Percentiles rank a stretch among this genome's conserved stretches.
These are phyloP conservation scores for Dinoponera quadriceps DNA, from an alignment of 1,140 invertebrate species.

Conservation along the genomic window DNA sequence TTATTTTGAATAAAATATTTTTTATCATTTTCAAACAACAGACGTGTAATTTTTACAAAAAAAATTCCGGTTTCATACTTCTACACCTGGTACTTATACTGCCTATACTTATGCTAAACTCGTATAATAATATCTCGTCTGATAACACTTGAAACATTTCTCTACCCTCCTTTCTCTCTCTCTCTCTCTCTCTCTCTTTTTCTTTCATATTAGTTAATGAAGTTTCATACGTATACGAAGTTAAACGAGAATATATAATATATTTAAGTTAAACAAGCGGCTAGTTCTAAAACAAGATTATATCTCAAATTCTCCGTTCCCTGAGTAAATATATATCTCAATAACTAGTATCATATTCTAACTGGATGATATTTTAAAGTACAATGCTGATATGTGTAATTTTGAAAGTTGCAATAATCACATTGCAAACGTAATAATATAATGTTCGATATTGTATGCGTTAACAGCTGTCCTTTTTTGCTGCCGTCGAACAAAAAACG, in stretches of 20 bases:
- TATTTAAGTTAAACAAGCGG: not conserved
- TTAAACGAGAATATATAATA: not conserved
- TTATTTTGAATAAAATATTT: too few relatives aligned
- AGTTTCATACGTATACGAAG: not conserved
- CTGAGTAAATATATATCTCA: not conserved
- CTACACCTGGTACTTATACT: too few relatives aligned
- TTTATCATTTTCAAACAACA: too few relatives aligned
- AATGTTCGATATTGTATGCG: not conserved
- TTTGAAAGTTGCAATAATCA: not conserved
- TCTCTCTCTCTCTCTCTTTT: too few relatives aligned
- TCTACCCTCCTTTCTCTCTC: too few relatives aligned
- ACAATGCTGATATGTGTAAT: not conserved
- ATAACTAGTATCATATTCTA: slow-evolving; percentile 16
- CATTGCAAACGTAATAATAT: not conserved
- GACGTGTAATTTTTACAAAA: too few relatives aligned
- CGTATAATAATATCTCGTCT: too few relatives aligned
- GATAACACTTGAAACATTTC: too few relatives aligned
- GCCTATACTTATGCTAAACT: too few relatives aligned
- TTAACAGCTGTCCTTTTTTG: not conserved
- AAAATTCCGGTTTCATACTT: too few relatives aligned
- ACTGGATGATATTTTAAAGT: slow-evolving; percentile 6
- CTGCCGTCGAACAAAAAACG: not conserved
- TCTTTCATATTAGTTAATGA: not conserved
- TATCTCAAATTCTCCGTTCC: not conserved
- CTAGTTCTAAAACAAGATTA: not conserved